Evolutionary conservation across 2,888 invertebrate genomes (phyloP).

Genomic region (Halocaridina rubra): DNA sequence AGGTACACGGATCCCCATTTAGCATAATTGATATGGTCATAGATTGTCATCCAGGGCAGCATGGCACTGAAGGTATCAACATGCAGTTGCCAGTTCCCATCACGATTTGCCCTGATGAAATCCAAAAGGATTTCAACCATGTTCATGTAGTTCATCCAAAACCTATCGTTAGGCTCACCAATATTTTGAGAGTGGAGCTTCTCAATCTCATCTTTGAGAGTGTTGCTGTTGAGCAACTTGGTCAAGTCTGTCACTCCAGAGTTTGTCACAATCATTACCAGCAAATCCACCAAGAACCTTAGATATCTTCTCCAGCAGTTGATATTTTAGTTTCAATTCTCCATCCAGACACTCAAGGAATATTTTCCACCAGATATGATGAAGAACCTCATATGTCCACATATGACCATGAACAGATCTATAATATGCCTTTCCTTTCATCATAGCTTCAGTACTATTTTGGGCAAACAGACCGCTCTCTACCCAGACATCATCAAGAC

Average conservation of each 20-base stretch:
- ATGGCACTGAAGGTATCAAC: neutral
- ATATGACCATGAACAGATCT: neutral
- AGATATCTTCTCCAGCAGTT: neutral
- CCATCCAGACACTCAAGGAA: neutral
- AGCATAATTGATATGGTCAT: neutral
- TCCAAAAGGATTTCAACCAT: neutral
- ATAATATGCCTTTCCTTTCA: neutral
- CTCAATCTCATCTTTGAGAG: neutral
- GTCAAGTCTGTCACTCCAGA: too few species aligned
- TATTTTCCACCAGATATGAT: neutral
- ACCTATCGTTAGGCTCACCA: neutral
- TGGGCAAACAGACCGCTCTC: neutral
- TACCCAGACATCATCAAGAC: neutral
- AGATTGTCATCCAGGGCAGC: neutral
- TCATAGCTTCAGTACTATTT: neutral
- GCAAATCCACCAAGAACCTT: neutral
- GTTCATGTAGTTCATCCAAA: neutral
- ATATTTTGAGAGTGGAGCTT: neutral
- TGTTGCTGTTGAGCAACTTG: too few species aligned
- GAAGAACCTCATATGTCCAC: constrained; percentile 20
- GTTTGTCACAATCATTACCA: neutral
- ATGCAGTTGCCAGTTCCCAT: neutral
- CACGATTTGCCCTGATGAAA: neutral
- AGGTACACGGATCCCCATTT: neutral
- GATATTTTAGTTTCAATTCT: neutral